Conservation (phyloP, 2,797 vertebrate species). For the Enteromius treurensis region DNA sequence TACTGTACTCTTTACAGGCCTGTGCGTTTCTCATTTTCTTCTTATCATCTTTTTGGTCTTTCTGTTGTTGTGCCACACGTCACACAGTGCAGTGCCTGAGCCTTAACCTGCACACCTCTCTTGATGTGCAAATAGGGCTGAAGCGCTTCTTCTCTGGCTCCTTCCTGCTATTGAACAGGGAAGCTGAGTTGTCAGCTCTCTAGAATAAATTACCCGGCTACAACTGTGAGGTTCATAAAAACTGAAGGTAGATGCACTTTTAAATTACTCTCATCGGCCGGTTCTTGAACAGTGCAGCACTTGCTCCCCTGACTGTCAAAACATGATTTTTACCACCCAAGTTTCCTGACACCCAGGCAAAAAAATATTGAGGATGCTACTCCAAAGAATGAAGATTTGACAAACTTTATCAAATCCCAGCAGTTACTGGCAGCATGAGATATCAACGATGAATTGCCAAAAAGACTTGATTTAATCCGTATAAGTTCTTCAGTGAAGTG, state of each 20-base stretch:
- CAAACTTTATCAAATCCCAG: slow-evolving; percentile 37
- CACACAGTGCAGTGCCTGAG: slow-evolving; percentile 23
- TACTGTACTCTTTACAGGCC: slow-evolving; percentile 22
- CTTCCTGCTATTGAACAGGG: slow-evolving; percentile 27
- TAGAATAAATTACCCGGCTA: slow-evolving; percentile 55
- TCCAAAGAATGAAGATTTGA: slow-evolving; percentile 37
- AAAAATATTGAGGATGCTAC: slow-evolving; percentile 29
- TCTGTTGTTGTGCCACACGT: slow-evolving; percentile 25
- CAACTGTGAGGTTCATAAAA: slow-evolving; percentile 53
- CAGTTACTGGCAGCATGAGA: slow-evolving; percentile 22
- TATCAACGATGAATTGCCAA: slow-evolving; percentile 23
- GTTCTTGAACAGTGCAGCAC: slow-evolving; percentile 8
- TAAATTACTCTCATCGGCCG: slow-evolving; percentile 42
- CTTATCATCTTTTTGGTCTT: slow-evolving; percentile 40
- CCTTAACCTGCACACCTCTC: slow-evolving; percentile 63
- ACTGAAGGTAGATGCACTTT: slow-evolving; percentile 53
- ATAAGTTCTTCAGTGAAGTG: slow-evolving; percentile 27
- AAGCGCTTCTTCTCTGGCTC: slow-evolving; percentile 56
- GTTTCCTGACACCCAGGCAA: slow-evolving; percentile 21
- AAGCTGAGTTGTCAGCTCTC: slow-evolving; percentile 50
- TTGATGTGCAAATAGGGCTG: slow-evolving; percentile 80
- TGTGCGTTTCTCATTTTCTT: slow-evolving; percentile 6
- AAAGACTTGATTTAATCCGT: slow-evolving; percentile 37
- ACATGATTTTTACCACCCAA: slow-evolving; percentile 11
- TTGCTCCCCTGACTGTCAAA: slow-evolving; percentile 26